phyloP scores from a whole-genome alignment of 2,113 vertebrate genomes.

The Laticauda laticaudata region DNA sequence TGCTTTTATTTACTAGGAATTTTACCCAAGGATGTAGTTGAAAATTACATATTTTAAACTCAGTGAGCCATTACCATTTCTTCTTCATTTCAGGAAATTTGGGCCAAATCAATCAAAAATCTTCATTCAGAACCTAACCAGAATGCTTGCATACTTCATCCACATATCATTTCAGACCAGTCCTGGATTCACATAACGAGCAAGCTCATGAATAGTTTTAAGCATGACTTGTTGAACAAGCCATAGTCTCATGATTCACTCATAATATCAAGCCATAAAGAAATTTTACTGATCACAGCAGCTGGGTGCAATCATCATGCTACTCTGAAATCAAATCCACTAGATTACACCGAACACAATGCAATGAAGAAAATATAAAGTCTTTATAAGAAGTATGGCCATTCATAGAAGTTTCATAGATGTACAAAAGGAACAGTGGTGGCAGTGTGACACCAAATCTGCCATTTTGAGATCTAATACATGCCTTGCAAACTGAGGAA shows the following conservation, averaged over 20 bases:
- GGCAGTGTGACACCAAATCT: not conserved
- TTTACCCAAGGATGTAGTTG: not conserved
- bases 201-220: not conserved
- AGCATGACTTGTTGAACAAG: not conserved
- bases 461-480: not conserved
- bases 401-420: not conserved
- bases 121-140: not conserved
- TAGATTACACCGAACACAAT: not conserved
- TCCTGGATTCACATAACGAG: not conserved
- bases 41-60: not conserved
- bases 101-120: not conserved
- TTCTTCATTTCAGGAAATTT: not conserved
- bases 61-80: not conserved
- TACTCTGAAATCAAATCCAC: not conserved
- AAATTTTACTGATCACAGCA: not conserved
- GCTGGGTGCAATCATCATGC: not conserved
- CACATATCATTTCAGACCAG: not conserved
- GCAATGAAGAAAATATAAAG: not conserved
- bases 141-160: not conserved
- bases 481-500: not conserved
- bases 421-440: not conserved
- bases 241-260: not conserved
- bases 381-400: not conserved
- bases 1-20: not conserved
- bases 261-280: not conserved